Evolutionary conservation across 2,113 vertebrate genomes (phyloP).

Genomic region (Holacanthus passer): DNA sequence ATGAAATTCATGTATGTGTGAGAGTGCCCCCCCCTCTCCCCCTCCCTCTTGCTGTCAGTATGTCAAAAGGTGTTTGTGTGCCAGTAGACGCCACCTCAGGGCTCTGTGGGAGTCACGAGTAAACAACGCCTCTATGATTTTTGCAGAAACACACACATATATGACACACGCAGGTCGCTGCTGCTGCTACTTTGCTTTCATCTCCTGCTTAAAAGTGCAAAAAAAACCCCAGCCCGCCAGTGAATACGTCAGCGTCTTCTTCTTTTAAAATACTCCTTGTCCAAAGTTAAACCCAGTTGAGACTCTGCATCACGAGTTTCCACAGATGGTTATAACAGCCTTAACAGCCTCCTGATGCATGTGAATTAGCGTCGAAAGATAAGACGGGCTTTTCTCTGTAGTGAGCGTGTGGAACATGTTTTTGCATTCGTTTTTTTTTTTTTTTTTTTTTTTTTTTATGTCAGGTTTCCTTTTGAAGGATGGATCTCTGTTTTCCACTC

Average conservation of each 20-base stretch:
- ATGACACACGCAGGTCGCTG: constrained; percentile 41
- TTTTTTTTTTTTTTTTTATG: neutral
- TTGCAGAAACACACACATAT: constrained; percentile 37
- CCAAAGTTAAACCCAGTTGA: constrained; percentile 19
- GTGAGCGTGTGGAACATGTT: constrained; percentile 38
- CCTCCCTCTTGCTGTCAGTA: constrained; percentile 34
- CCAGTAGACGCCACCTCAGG: constrained; percentile 78
- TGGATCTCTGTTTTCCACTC: constrained; percentile 66
- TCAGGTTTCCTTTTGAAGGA: constrained; percentile 36
- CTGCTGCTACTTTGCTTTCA: constrained; percentile 76
- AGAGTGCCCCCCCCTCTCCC: neutral
- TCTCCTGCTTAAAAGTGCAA: constrained; percentile 71
- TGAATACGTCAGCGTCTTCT: constrained; percentile 26
- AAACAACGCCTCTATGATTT: constrained; percentile 52
- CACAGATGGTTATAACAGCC: constrained; percentile 59
- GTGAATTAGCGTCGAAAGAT: constrained; percentile 49
- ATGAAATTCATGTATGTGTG: constrained; percentile 20
- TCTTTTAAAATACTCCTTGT: constrained; percentile 47
- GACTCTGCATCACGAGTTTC: constrained; percentile 29
- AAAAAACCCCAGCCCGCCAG: constrained; percentile 31
- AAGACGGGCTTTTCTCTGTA: constrained; percentile 38
- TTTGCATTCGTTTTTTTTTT: constrained; percentile 51
- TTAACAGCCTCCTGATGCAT: constrained; percentile 77
- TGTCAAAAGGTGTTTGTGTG: constrained; percentile 70
- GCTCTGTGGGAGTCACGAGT: constrained; percentile 72